phyloP scores from a whole-genome alignment of 2,888 invertebrate genomes.

The Lithosia quadra region DNA sequence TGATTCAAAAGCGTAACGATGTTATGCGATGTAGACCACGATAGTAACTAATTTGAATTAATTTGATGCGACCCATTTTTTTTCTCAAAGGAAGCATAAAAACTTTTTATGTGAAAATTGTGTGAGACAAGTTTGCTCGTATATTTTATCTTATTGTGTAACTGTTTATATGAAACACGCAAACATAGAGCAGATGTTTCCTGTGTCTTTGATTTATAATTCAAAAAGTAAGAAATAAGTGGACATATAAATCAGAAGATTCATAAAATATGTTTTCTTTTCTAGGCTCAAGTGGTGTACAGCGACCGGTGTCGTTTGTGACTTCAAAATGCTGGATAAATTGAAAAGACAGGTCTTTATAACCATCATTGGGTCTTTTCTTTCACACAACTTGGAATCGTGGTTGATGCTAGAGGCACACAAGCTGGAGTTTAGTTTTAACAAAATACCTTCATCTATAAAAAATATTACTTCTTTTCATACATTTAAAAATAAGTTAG shows the following conservation, averaged over 20 bases:
- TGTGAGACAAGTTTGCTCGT: slow-evolving; percentile 60
- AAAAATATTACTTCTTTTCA: too few species aligned
- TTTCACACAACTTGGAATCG: too few species aligned
- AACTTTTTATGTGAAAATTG: slow-evolving; percentile 65
- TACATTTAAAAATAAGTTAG: too few species aligned
- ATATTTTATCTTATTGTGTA: slow-evolving; percentile 65
- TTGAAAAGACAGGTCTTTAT: too few species aligned
- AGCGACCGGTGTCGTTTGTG: too few species aligned
- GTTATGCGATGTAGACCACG: slow-evolving; percentile 72
- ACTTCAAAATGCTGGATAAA: background rate
- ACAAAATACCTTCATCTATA: too few species aligned
- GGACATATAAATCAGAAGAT: slow-evolving; percentile 35
- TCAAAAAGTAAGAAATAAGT: slow-evolving; percentile 41
- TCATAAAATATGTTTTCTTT: background rate
- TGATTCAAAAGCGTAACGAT: slow-evolving; percentile 78
- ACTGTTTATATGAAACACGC: slow-evolving; percentile 59
- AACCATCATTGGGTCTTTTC: too few species aligned
- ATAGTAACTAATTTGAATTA: slow-evolving; percentile 79
- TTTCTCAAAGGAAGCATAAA: slow-evolving; percentile 71
- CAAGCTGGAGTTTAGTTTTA: too few species aligned
- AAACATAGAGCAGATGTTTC: slow-evolving; percentile 72
- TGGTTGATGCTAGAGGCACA: too few species aligned
- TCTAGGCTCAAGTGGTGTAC: background rate
- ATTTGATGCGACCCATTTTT: slow-evolving; percentile 70
- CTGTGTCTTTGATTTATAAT: slow-evolving; percentile 63